Evolutionary conservation across 2,888 invertebrate species (phyloP).

Genomic region (Crioceris asparagi): DNA sequence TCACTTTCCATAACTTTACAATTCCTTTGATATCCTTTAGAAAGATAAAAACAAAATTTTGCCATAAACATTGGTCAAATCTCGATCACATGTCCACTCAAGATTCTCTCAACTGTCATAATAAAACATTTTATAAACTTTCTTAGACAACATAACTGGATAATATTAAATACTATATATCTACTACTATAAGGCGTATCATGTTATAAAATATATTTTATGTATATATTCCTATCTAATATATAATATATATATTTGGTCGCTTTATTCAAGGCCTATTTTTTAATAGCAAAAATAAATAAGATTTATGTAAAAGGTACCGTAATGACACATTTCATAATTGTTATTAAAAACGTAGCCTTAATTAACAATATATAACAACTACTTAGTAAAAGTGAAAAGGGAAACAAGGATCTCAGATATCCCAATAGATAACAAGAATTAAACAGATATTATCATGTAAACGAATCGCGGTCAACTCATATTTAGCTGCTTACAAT

Average conservation of each 20-base stretch:
- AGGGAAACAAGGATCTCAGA: not conserved
- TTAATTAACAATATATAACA: conserved; percentile 6
- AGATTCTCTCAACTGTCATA: not conserved
- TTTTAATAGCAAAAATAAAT: conserved; percentile 17
- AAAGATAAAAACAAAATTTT: not conserved
- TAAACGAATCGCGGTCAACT: too few species aligned
- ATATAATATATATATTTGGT: conserved; percentile 28
- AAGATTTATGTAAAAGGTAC: conserved; percentile 2
- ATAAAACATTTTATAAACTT: conserved; percentile 5
- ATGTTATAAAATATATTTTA: conserved; percentile 26
- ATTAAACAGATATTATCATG: too few species aligned
- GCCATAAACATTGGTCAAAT: conserved; percentile 1
- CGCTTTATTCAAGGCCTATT: conserved; percentile 26
- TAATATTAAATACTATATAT: conserved; percentile 18
- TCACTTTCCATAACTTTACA: conserved; percentile 19
- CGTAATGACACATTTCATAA: conserved; percentile 8
- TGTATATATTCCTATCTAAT: conserved; percentile 11
- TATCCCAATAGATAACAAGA: too few species aligned
- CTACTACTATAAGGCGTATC: conserved; percentile 34
- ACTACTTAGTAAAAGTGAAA: not conserved
- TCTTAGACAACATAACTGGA: conserved; percentile 22
- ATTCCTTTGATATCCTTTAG: conserved; percentile 15
- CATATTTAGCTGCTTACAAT: too few species aligned
- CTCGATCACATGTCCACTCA: not conserved
- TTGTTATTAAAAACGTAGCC: conserved; percentile 14